Evolutionary conservation across 1,140 invertebrate species (phyloP).

Genomic region (Hypothenemus hampei): DNA sequence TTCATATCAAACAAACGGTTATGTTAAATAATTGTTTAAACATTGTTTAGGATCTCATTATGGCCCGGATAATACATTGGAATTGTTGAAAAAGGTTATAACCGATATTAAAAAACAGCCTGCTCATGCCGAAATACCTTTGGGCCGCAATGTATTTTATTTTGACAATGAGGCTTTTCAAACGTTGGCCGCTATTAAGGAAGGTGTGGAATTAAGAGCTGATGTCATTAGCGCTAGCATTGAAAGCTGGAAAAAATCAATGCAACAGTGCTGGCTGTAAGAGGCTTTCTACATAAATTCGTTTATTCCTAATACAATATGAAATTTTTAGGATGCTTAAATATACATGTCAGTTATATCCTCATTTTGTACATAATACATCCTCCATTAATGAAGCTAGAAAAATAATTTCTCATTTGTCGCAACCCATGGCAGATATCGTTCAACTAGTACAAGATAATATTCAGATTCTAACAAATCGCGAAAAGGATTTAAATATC

Average conservation of each 20-base stretch:
- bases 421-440: conserved; percentile 41
- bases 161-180: conserved; percentile 41
- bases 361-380: conserved; percentile 37
- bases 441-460: conserved; percentile 39
- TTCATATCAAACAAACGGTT: too few species aligned
- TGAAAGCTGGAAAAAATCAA: conserved; percentile 38
- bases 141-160: conserved; percentile 36
- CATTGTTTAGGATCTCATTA: conserved; percentile 29
- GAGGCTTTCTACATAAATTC: too few species aligned
- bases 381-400: conserved; percentile 40
- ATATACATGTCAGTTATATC: conserved; percentile 34
- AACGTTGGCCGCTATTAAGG: conserved; percentile 32
- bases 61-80: conserved; percentile 33
- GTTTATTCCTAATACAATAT: too few species aligned
- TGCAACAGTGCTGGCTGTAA: conserved; percentile 34
- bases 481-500: conserved; percentile 13
- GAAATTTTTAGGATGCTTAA: conserved; percentile 36
- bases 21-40: too few species aligned
- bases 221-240: conserved; percentile 11
- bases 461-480: conserved; percentile 30
- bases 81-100: conserved; percentile 24
- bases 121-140: conserved; percentile 30
- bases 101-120: conserved; percentile 28
- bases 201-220: conserved; percentile 26
- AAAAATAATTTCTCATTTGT: conserved; percentile 35